Conservation (phyloP, 1,140 invertebrate genomes). For the Sitobion miscanthi region DNA sequence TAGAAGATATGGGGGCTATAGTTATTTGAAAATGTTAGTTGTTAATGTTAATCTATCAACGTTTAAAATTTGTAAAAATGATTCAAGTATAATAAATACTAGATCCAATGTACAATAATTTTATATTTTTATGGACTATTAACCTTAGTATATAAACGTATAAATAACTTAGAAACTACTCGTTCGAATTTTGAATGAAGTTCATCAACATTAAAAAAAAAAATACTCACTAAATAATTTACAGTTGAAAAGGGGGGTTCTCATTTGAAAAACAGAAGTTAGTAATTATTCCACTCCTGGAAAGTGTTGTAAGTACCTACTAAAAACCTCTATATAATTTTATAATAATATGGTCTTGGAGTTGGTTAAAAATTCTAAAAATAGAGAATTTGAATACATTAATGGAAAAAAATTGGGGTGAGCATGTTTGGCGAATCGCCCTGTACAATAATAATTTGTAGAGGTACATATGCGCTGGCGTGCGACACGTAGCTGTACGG, state of each 20-base stretch:
- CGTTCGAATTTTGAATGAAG: background rate
- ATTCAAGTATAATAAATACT: background rate
- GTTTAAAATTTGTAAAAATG: no score
- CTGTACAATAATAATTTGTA: background rate
- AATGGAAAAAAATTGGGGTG: background rate
- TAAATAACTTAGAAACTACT: background rate
- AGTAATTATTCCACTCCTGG: background rate
- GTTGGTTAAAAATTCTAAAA: background rate
- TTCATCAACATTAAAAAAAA: background rate
- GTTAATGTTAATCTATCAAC: no score
- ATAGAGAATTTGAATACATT: background rate
- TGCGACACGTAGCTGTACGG: background rate
- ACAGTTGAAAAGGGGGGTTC: rapidly evolving
- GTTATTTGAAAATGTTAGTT: background rate
- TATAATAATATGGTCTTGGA: no score
- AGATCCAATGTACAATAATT: background rate
- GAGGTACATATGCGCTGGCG: background rate
- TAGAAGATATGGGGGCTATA: background rate
- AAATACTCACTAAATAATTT: background rate
- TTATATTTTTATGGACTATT: background rate
- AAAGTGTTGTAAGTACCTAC: no score
- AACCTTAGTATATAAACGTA: background rate
- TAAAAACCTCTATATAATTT: no score
- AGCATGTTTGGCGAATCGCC: background rate
- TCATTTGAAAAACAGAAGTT: background rate